Percentiles rank a stretch among this genome's conserved stretches.
Conservation (phyloP, 2,113 vertebrate genomes). For the Dipodomys merriami region DNA sequence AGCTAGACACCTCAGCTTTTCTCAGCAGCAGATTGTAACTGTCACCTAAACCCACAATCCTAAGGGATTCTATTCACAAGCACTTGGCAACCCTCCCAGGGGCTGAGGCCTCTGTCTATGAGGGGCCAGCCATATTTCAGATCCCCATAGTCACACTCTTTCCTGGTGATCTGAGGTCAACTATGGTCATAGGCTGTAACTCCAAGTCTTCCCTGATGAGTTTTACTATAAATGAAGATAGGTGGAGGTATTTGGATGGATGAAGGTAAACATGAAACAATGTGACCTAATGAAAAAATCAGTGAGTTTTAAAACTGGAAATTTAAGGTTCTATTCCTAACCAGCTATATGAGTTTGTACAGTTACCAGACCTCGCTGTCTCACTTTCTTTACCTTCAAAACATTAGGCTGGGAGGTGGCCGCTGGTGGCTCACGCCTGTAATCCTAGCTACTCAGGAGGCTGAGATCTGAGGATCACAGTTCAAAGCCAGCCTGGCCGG, state of each 20-base stretch:
- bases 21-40: not conserved
- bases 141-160: not conserved
- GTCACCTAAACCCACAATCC: not conserved
- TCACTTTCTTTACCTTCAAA: conserved; percentile 47
- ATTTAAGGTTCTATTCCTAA: not conserved
- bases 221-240: conserved; percentile 3
- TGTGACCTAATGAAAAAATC: not conserved
- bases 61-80: not conserved
- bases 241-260: not conserved
- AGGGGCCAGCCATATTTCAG: not conserved
- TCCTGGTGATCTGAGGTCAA: not conserved
- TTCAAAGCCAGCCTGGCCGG: too few relatives aligned
- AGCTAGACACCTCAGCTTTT: not conserved
- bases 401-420: too few relatives aligned
- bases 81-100: not conserved
- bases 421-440: too few relatives aligned
- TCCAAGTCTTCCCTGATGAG: conserved; percentile 15
- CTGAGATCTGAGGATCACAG: too few relatives aligned
- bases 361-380: not conserved
- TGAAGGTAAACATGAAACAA: not conserved
- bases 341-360: not conserved
- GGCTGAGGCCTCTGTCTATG: not conserved
- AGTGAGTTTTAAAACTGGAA: conserved; percentile 15
- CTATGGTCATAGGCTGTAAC: not conserved
- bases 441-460: too few relatives aligned